A percentile compares a stretch with the other conserved stretches of the same genome.
Conservation (phyloP, 2,888 invertebrate genomes). For the Erebia palarica region DNA sequence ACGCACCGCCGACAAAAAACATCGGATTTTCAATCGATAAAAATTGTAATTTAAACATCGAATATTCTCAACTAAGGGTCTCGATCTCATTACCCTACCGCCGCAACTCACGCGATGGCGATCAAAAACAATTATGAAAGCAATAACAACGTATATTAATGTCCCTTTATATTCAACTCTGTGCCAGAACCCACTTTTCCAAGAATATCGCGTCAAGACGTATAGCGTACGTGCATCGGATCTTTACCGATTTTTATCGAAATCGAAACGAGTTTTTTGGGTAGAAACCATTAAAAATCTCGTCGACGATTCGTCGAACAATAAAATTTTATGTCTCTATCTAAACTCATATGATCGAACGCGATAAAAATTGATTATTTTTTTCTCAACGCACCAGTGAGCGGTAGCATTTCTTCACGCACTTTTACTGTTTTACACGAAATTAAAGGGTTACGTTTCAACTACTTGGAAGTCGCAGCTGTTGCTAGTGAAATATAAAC, state of each 20-base stretch:
- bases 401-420: slow-evolving; percentile 45
- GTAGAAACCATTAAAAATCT: slow-evolving; percentile 53
- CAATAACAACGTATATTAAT: slow-evolving; percentile 52
- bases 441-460: slow-evolving; percentile 28
- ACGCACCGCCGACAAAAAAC: neutral
- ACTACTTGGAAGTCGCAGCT: slow-evolving; percentile 18
- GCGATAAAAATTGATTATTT: slow-evolving; percentile 51
- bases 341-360: slow-evolving; percentile 50
- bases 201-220: slow-evolving; percentile 44
- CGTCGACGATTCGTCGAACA: slow-evolving; percentile 55
- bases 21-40: slow-evolving; percentile 16
- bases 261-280: slow-evolving; percentile 54
- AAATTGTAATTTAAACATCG: slow-evolving; percentile 19
- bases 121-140: slow-evolving; percentile 51
- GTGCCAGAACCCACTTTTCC: slow-evolving; percentile 43
- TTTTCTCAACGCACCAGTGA: slow-evolving; percentile 28
- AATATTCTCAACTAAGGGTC: slow-evolving; percentile 2
- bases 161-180: slow-evolving; percentile 51
- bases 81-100: slow-evolving; percentile 42
- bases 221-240: slow-evolving; percentile 51
- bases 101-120: slow-evolving; percentile 45
- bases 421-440: slow-evolving; percentile 24
- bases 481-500: neutral
- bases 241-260: slow-evolving; percentile 58
- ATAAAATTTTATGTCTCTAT: slow-evolving; percentile 66